Conservation (phyloP, 2,113 vertebrate species). For the Oryzias melastigma region DNA sequence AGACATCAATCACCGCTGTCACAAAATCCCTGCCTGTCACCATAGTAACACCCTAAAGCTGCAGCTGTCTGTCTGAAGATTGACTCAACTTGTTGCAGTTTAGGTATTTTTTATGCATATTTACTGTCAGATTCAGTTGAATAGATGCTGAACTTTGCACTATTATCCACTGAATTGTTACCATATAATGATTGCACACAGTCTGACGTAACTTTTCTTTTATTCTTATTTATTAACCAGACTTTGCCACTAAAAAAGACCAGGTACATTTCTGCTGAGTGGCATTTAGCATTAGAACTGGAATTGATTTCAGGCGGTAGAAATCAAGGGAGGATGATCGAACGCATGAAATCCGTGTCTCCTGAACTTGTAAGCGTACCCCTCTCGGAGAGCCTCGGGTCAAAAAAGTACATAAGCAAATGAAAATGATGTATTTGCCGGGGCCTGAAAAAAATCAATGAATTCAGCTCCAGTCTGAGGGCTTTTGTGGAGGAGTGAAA, state of each 20-base stretch:
- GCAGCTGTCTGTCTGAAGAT: conserved; percentile 49
- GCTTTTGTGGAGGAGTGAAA: conserved; percentile 9
- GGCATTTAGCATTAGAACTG: conserved; percentile 48
- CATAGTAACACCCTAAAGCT: conserved; percentile 70
- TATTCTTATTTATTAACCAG: background rate
- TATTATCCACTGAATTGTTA: conserved; percentile 7
- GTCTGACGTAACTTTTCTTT: no score
- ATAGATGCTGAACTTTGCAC: conserved; percentile 24
- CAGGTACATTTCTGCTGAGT: conserved; percentile 33
- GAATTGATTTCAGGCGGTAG: conserved; percentile 51
- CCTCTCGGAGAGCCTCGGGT: conserved; percentile 35
- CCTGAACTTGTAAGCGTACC: conserved; percentile 37
- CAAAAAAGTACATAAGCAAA: conserved; percentile 27
- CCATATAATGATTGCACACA: no score
- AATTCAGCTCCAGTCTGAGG: conserved; percentile 9
- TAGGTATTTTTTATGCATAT: conserved; percentile 12
- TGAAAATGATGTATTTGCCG: conserved; percentile 26
- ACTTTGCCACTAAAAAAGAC: conserved; percentile 1
- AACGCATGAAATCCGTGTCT: conserved; percentile 39
- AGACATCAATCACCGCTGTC: conserved; percentile 58
- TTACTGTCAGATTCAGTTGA: conserved; percentile 1
- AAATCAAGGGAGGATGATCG: conserved; percentile 34
- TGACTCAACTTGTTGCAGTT: conserved; percentile 40
- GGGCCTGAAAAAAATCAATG: conserved; percentile 21
- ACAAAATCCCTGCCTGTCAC: conserved; percentile 58